Evolutionary conservation across 2,797 vertebrate species (phyloP), one percentile per base, ranked within the genome.

Genomic region (Loriculus beryllinus): DNA sequence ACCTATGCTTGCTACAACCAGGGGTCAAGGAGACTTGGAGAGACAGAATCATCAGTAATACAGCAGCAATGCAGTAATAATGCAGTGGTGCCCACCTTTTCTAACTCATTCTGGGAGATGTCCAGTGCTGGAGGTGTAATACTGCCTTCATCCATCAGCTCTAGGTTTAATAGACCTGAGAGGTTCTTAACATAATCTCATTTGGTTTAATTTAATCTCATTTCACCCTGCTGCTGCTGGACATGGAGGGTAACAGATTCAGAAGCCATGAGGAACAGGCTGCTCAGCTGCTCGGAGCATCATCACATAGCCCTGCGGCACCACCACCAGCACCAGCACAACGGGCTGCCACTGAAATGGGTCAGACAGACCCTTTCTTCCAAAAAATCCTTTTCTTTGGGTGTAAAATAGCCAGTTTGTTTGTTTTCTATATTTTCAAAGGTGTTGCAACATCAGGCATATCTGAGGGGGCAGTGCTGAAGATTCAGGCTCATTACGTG

Each of bases 291-390:
- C n/a, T n/a, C n/a, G n/a, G n/a, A n/a, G n/a, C n/a, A 9, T 70
- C 31, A 56, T 70, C n/a, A 56, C 7, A 5, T 19, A 48, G 6
- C 69, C 45, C 3, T 3, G 1, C 0, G 1, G 47, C 62, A 42
- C 40, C 0, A 0, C 1, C 1, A 26, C 21, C 5, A 72, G 60
- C 0, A 16, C 13, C 0, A 37, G 8, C n/a, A 9, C n/a, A 28
- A 57, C 0, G 0, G 14, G 74, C 25, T 75, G 47, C 19, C 2
- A 1, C 16, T 22, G 26, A 86, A 74, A 40, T 52, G 94, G 79
- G 82, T 95, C 72, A 47, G 35, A 89, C 3, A 33, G n/a, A 74
- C 3, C 5, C 6, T 82, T 95, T 52, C 40, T 52, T 25, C 65
- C 17, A 35, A 52, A 91, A 88, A 87, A 62, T 75, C 0, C 13